Evolutionary conservation across 2,797 vertebrate genomes (phyloP).

Genomic region (Phalloptychus januarius): DNA sequence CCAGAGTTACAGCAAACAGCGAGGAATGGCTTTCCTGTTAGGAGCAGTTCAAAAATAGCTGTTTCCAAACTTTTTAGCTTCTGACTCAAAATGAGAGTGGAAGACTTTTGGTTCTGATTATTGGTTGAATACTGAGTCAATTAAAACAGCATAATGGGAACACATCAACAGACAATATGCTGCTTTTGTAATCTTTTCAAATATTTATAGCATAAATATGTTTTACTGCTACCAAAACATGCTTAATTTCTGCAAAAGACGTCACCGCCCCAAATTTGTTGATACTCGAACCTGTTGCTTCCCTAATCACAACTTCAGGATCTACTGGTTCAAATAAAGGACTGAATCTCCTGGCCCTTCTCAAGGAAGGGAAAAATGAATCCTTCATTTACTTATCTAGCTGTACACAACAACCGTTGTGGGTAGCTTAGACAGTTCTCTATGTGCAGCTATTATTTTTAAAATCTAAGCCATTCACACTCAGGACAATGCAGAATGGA

Average conservation of each 20-base stretch:
- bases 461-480: too few relatives aligned
- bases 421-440: neutral
- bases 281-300: neutral
- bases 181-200: neutral
- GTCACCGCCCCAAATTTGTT: neutral
- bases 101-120: neutral
- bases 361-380: neutral
- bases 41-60: neutral
- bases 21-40: slow-evolving; percentile 18
- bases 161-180: neutral
- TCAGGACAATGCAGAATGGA: too few relatives aligned
- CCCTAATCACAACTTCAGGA: neutral
- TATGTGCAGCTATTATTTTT: too few relatives aligned
- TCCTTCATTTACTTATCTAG: too few relatives aligned
- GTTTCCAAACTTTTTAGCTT: neutral
- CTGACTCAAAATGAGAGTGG: neutral
- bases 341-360: neutral
- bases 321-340: neutral
- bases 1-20: slow-evolving; percentile 36
- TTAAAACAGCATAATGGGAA: neutral
- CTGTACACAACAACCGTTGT: too few relatives aligned
- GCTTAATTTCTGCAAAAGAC: neutral
- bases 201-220: neutral
- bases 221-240: neutral
- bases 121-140: neutral